Evolutionary conservation across 2,797 vertebrate species (phyloP), one percentile per base, ranked within the genome.

Genomic region (Sciurus vulgaris): DNA sequence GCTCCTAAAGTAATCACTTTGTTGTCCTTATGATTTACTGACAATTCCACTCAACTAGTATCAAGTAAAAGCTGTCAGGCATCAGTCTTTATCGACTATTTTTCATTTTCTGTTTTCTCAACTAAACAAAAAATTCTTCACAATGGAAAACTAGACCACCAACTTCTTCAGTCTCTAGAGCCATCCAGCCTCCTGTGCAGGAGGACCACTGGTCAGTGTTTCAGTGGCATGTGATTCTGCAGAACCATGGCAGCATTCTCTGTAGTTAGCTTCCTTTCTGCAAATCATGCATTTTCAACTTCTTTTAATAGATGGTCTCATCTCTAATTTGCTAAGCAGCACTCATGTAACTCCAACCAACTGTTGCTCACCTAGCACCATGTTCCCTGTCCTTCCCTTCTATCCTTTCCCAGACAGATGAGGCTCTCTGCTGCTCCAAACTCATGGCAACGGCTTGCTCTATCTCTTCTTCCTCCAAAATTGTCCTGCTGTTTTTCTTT

Each of bases 191-290:
- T 67, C 20, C 11, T 35, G 14, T 3, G 10, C 13, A 4, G 2
- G 13, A 33, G 14, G 11, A 7, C 3, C 3, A 0, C 1, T 0
- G 17, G 15, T 56, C 41, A 17, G 12, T 12, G 24, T 6, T 3
- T 26, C 0, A 11, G 11, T 3, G 3, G 15, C 10, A 2, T 15
- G 6, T 1, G 24, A 1, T 30, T 33, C 30, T 38, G 5, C 1
- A 14, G 1, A 18, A 1, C 49, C 4, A 2, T 17, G 35, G 11
- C 2, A 7, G 3, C 20, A 6, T 61, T 8, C 9, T 30, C 28
- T 22, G 12, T 0, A 1, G 1, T 26, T 67, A 22, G 51, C 18
- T 35, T 33, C 41, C 49, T 56, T 65, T 63, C 13, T 73, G 1
- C 61, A 51, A 69, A 11, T 8, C 5, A 59, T 47, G 41, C 3